Conservation (phyloP, 2,888 invertebrate species). For the Scaptomyza cyrtandrae region DNA sequence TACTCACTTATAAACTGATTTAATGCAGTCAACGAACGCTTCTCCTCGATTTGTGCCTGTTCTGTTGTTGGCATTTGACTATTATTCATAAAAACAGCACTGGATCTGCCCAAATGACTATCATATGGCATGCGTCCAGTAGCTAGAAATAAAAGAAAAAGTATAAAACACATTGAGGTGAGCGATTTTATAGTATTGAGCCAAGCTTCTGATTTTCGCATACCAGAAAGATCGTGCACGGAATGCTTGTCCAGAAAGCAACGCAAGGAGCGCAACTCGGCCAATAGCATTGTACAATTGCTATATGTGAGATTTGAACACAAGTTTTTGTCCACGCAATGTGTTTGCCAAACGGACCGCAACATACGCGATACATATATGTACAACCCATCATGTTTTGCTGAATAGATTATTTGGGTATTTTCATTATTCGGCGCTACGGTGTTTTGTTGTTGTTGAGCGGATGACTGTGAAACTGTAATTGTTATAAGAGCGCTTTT, state of each 20-base stretch:
- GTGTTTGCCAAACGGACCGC: constrained; percentile 94
- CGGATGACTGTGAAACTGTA: constrained; percentile 32
- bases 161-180: neutral
- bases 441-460: constrained; percentile 41
- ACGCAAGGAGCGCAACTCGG: constrained; percentile 90
- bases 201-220: constrained; percentile 2
- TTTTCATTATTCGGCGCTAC: constrained; percentile 66
- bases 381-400: constrained; percentile 97
- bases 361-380: constrained; percentile 95
- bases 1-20: constrained; percentile 88
- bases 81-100: constrained; percentile 62
- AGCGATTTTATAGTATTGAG: neutral
- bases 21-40: constrained; percentile 91
- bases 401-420: constrained; percentile 86
- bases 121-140: constrained; percentile 64
- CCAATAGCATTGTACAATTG: constrained; percentile 90
- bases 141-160: constrained; percentile 45
- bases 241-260: constrained; percentile 90
- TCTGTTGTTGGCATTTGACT: constrained; percentile 73
- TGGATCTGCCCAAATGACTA: constrained; percentile 66
- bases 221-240: constrained; percentile 82
- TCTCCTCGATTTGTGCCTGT: constrained; percentile 88
- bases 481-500: neutral
- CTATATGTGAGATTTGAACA: constrained; percentile 88
- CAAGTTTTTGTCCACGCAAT: constrained; percentile 89